A percentile compares a stretch with the other conserved stretches of the same genome.
Conservation (phyloP, 2,888 invertebrate genomes). For the Tuta absoluta region DNA sequence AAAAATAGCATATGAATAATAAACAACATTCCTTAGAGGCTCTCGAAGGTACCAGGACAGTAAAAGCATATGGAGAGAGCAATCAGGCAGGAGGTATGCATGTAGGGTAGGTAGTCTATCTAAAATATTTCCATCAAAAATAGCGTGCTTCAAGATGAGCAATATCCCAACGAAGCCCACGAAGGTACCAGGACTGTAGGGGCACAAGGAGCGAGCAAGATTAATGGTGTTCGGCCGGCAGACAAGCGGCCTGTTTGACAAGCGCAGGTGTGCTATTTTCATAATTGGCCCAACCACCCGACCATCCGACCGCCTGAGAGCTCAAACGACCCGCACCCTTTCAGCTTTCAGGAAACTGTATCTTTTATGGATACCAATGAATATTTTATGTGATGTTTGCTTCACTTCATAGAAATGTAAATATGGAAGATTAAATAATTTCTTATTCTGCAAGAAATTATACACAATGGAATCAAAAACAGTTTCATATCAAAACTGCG, state of each 20-base stretch:
- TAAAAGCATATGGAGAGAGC: not conserved
- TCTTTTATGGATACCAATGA: slow-evolving; percentile 14
- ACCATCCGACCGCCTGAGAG: slow-evolving; percentile 47
- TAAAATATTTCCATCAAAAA: slow-evolving; percentile 50
- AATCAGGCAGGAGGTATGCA: not conserved
- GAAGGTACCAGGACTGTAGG: slow-evolving; percentile 63
- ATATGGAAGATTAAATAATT: not conserved
- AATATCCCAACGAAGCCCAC: slow-evolving; percentile 37
- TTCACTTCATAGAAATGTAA: not conserved
- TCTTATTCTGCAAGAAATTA: too few species aligned
- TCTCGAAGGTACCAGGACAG: not conserved
- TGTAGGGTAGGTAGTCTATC: slow-evolving; percentile 12
- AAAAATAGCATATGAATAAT: too few species aligned
- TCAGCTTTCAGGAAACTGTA: slow-evolving; percentile 61
- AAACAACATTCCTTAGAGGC: not conserved
- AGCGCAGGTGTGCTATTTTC: slow-evolving; percentile 81
- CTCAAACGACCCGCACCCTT: slow-evolving; percentile 66
- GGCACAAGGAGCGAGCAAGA: slow-evolving; percentile 72
- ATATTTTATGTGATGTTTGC: slow-evolving; percentile 5
- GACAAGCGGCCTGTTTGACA: slow-evolving; percentile 78
- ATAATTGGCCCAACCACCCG: slow-evolving; percentile 75
- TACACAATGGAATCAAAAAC: too few species aligned
- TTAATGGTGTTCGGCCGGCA: slow-evolving; percentile 71
- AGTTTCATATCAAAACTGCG: too few species aligned
- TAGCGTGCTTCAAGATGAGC: slow-evolving; percentile 8